phyloP scores from a whole-genome alignment of 2,888 invertebrate species.

The Conistra vaccinii region DNA sequence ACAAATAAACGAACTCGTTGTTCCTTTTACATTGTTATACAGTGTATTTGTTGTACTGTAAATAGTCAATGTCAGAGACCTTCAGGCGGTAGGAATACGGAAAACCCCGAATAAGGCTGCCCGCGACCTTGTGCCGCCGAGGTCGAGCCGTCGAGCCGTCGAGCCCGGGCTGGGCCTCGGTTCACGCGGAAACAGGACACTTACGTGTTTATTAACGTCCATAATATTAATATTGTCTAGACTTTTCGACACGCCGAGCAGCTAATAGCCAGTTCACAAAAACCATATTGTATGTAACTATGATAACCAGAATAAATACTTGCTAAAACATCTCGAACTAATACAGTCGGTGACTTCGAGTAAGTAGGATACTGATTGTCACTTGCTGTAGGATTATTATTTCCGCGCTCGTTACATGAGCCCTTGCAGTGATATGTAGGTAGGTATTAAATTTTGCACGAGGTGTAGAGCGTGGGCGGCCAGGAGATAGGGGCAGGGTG shows the following conservation, averaged over 20 bases:
- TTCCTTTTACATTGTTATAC: conserved; percentile 68
- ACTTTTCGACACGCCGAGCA: conserved; percentile 58
- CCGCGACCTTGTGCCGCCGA: conserved; percentile 80
- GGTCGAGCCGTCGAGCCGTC: conserved; percentile 82
- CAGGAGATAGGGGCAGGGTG: conserved; percentile 74
- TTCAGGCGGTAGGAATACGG: conserved; percentile 83
- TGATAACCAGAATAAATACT: conserved; percentile 13
- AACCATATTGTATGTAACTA: conserved; percentile 46
- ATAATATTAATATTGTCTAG: conserved; percentile 55
- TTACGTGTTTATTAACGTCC: conserved; percentile 51
- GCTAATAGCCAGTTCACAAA: conserved; percentile 12
- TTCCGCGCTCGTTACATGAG: conserved; percentile 75
- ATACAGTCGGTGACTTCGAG: conserved; percentile 2
- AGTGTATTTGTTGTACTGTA: conserved; percentile 74
- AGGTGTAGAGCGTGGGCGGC: conserved; percentile 78
- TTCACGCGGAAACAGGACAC: conserved; percentile 78
- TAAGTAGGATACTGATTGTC: conserved; percentile 17
- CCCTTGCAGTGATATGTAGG: conserved; percentile 68
- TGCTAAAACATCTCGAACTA: conserved; percentile 11
- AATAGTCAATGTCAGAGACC: conserved; percentile 82
- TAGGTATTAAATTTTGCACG: conserved; percentile 87
- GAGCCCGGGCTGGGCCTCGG: conserved; percentile 72
- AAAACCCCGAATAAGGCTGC: conserved; percentile 80
- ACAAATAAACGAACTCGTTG: conserved; percentile 68
- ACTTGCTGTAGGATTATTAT: conserved; percentile 61